Evolutionary conservation across 1,140 invertebrate genomes (phyloP).

Genomic region (Drosophila jambulina): DNA sequence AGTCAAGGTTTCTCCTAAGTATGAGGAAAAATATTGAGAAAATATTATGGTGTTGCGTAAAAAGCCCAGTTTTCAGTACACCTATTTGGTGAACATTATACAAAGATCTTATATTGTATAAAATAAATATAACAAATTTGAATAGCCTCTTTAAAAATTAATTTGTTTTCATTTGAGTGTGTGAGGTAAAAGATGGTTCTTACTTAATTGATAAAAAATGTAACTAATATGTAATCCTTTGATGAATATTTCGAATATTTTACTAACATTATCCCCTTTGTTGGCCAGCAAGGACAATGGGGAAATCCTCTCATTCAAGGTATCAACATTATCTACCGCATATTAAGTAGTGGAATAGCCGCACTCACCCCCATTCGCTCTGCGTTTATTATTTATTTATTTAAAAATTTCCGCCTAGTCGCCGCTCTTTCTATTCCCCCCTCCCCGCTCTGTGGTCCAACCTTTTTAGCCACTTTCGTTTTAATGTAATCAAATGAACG

Average conservation of each 20-base stretch:
- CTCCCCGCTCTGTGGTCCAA: conserved; percentile 46
- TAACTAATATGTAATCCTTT: not conserved
- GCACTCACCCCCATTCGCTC: conserved; percentile 7
- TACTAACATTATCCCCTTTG: not conserved
- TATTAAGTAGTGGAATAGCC: conserved; percentile 36
- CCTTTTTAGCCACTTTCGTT: conserved; percentile 83
- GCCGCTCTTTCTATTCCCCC: conserved; percentile 14
- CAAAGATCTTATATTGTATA: too few species aligned
- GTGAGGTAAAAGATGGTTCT: too few species aligned
- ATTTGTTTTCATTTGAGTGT: too few species aligned
- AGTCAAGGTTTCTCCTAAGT: too few species aligned
- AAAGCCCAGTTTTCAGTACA: too few species aligned
- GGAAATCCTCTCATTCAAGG: conserved; percentile 30
- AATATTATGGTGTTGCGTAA: too few species aligned
- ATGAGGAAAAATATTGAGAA: too few species aligned
- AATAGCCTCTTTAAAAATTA: too few species aligned
- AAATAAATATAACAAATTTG: too few species aligned
- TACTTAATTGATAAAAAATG: too few species aligned
- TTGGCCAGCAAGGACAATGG: conserved; percentile 15
- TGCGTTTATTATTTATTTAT: conserved; percentile 81
- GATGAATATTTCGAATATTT: not conserved
- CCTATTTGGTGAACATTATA: too few species aligned
- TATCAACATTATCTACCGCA: conserved; percentile 44
- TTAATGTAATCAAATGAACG: conserved; percentile 84
- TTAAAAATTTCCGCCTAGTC: conserved; percentile 71